A percentile compares a stretch with the other conserved stretches of the same genome.
phyloP scores from a whole-genome alignment of 2,113 vertebrate genomes.

The Sebastes schlegelii region DNA sequence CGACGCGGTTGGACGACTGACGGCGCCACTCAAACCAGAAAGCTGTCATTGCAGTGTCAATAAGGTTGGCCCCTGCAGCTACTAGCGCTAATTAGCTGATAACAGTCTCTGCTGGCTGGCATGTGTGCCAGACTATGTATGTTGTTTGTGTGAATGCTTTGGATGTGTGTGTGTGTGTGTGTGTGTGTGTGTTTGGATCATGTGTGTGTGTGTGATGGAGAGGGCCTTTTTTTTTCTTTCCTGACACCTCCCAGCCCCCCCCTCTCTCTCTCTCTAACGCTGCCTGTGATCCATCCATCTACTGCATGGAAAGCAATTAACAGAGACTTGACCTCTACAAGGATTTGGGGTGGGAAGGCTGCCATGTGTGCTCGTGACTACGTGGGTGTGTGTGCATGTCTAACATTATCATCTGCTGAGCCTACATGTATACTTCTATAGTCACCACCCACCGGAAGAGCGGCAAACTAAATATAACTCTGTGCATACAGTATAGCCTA shows the following conservation, averaged over 20 bases:
- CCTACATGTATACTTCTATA: conserved; percentile 15
- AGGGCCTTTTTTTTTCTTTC: conserved; percentile 45
- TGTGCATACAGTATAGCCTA: conserved; percentile 8
- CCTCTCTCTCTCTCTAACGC: conserved; percentile 31
- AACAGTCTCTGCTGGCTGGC: conserved; percentile 56
- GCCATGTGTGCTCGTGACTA: conserved; percentile 52
- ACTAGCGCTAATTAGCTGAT: conserved; percentile 73
- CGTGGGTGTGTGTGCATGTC: conserved; percentile 33
- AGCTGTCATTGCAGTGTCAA: conserved; percentile 63
- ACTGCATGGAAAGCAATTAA: conserved; percentile 76
- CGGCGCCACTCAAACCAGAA: conserved; percentile 62
- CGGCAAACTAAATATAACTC: conserved; percentile 35
- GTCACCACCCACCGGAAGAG: neutral
- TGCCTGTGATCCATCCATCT: conserved; percentile 70
- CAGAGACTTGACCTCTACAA: conserved; percentile 70
- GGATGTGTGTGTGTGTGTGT: conserved; percentile 11
- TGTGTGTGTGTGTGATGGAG: conserved; percentile 9
- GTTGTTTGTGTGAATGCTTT: conserved; percentile 17
- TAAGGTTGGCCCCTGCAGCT: conserved; percentile 67
- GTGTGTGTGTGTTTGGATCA: neutral
- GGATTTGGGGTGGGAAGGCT: conserved; percentile 58
- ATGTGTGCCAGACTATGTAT: conserved; percentile 34
- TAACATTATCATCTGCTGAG: conserved; percentile 44
- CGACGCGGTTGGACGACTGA: conserved; percentile 45
- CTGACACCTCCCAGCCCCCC: conserved; percentile 49